Base-by-base conservation (phyloP, 2,113 vertebrate species). In the Alexandromys fortis region DNA sequence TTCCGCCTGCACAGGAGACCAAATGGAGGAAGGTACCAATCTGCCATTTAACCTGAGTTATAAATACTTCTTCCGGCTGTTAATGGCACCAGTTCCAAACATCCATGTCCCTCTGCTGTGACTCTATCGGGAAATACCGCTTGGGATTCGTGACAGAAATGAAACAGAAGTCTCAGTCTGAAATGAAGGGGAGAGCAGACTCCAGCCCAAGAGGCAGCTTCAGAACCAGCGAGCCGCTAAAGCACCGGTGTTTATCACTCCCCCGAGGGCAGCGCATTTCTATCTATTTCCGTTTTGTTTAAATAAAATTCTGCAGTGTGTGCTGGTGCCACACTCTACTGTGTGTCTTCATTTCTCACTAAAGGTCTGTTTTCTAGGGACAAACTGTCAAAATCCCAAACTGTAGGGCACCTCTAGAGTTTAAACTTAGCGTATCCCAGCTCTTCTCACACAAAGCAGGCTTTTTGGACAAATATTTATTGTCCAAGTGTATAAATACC, bases 211-310 rank as follows among this genome's bases (percentile, higher is more conserved):
- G 70, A 70, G 0, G 16, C 6, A 16, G 61, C n/a, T 22, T 76
- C 12, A 68, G 33, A 65, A 75, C 81, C 49, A 90, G 55, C 19
- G 93, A 78, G 35, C 7, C 42, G 65, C 4, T 87, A 85, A 61
- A 65, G 42, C 19, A 61, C 28, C 78, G 19, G 58, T 68, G 63
- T 70, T 94, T 52, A 63, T 75, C 52, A 75, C 65, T 24, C 3
- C 61, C 49, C 7, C 70, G 76, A 70, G 4, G 6, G 12, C 47
- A 79, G 68, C 5, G 12, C 22, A 4, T 77, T 79, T 94, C 30
- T 58, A 82, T n/a, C 91, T 33, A 79, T 85, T 94, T 95, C n/a
- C 33, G 8, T 94, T 93, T 88, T 67, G 22, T 52, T 79, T 55
- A 70, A 76, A 95, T 22, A 88, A 65, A 73, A 16, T 6, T 42